Base-by-base conservation (phyloP, 2,797 vertebrate species). In the Pterois miles region DNA sequence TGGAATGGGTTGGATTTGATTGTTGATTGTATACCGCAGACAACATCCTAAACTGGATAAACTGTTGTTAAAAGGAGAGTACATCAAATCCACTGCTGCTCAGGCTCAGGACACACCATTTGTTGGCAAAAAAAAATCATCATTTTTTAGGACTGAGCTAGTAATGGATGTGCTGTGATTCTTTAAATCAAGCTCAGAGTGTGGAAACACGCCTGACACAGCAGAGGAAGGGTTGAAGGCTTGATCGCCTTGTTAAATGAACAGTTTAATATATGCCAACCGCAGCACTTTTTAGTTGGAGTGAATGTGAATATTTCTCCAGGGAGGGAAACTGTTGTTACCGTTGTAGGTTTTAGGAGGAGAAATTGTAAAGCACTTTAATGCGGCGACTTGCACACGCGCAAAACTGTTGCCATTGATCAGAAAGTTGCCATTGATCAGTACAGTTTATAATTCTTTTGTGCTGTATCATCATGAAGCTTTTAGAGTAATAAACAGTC, bases 131-230 rank as follows among this genome's bases (percentile, higher is more conserved):
- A 11, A 33, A 36, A 53, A 83, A 67, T 79, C 70, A 66, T 80
- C 71, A 69, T 13, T 67, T 83, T 76, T 43, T 16, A 14, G 6
- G 43, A 58, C 40, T 58, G 50, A 64, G 27, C 20, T 16, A 6
- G 48, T 69, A 80, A 74, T 64, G 59, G 68, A 76, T 86, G 53
- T 74, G 79, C 75, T 77, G 62, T 20, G 63, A 86, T 80, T 85
- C 74, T 73, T 85, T 81, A 78, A 89, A 80, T 85, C 62, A 86
- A 60, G 74, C 83, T 80, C 80, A 78, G 68, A 54, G 74, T 86
- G 58, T 84, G 77, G 84, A 88, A 88, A 86, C 81, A 62, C 56
- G 43, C 77, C 81, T 85, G 86, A 89, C 84, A 89, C 88, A 87
- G 85, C 92, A 89, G 76, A 84, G 62, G 48, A 83, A 40, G 60